Base-by-base conservation (phyloP, 2,113 vertebrate genomes). In the Brachyhypopomus gauderio region DNA sequence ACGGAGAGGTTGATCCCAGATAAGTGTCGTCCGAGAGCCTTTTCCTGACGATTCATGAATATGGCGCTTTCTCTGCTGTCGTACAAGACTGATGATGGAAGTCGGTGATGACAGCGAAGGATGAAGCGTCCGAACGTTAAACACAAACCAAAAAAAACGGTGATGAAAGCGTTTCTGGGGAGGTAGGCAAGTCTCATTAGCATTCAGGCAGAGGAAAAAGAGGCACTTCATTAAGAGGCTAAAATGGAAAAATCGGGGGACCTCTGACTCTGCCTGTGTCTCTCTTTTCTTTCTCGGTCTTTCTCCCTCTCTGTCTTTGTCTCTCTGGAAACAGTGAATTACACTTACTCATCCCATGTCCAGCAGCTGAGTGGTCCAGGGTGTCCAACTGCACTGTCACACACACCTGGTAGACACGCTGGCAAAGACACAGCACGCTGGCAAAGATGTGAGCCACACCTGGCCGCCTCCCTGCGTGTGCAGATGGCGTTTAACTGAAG, bases 121-220 rank as follows among this genome's bases (percentile, higher is more conserved):
- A 78, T 22, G 52, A 75, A 4, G 5, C 36, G 77, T 70, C 73
- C 56, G 76, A 74, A 72, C 74, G 52, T 82, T 78, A 77, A 55
- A 72, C 38, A 30, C 30, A 30, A 82, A 77, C 20, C 0, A 55
- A 72, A 56, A 48, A 8, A 45, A 84, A 73, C 27, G 0, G 22
- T 63, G 78, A 87, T 87, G 81, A 85, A 77, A 85, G 81, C 30
- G 2, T 59, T 70, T 77, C 52, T 79, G 74, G 71, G 71, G 62
- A 30, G 38, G 69, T 14, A 5, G n/a, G 14, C 12, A 2, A 36
- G 66, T 82, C 81, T 86, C 83, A 85, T 87, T 87, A 85, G n/a
- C 4, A 0, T 52, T 34, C 58, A 20, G 38, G 41, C 73, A 75
- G 16, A 41, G 41, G 25, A 77, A 82, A 81, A 72, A 38, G 78